Base-by-base conservation (phyloP, 2,797 vertebrate genomes). In the Phylloscopus collybita region DNA sequence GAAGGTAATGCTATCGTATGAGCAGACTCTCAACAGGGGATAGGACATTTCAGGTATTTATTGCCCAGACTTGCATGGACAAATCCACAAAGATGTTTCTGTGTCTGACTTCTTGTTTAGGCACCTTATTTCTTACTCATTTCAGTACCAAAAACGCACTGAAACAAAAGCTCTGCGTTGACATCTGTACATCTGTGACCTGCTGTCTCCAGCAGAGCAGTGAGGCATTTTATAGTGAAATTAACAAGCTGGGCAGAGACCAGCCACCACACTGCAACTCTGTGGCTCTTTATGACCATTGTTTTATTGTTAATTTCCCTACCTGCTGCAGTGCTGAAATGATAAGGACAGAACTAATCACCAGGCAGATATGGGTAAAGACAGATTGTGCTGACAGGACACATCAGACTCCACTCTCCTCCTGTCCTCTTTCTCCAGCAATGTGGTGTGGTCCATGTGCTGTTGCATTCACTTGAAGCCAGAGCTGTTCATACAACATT, bases 381-480 rank as follows among this genome's bases (percentile, higher is more conserved):
- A 20, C 5, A 3, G 25, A 34, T n/a, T 26, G 13, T 83, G 40
- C 25, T 30, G 7, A 47, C 18, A 56, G 20, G 47, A 4, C 25
- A 32, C 0, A 2, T 45, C 16, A 76, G 36, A 11, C 15, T 85
- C 29, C 40, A 15, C 8, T 59, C 8, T 60, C 40, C 42, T 72
- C 14, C 36, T 16, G 3, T 34, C 20, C 11, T 44, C 38, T 53
- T 86, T 72, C 51, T 81, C 40, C 53, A 51, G 21, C 14, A 45
- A 1, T 0, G 1, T 11, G n/a, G 29, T 44, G 10, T 53, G 27
- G 13, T 36, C 38, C 25, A 13, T 4, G 4, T 6, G 5, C 27
- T 82, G 22, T 47, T 70, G 32, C 22, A 32, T 8, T 11, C 32
- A 2, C 16, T 19, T 30, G 26, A 38, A 66, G 30, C 9, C 72